Evolutionary conservation across 2,888 invertebrate genomes (phyloP).

Genomic region (Reticulitermes lucifugus): DNA sequence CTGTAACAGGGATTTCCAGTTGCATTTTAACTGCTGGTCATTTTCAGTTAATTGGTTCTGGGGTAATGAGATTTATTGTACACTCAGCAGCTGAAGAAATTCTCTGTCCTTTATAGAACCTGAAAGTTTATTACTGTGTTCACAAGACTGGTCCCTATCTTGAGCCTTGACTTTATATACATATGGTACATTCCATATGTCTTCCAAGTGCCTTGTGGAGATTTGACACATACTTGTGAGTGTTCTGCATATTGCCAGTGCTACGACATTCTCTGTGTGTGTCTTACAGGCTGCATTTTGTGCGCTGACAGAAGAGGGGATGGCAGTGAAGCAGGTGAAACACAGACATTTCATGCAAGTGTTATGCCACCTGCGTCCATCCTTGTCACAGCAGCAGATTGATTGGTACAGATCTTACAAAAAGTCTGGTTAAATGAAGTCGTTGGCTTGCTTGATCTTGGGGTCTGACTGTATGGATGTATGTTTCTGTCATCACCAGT

Average conservation of each 20-base stretch:
- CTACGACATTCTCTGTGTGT: background rate
- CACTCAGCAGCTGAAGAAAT: background rate
- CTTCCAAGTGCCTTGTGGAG: background rate
- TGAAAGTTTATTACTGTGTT: too few relatives aligned
- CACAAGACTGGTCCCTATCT: background rate
- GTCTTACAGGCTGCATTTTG: conserved; percentile 67
- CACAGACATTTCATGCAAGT: conserved; percentile 62
- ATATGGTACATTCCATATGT: background rate
- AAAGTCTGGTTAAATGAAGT: conserved; percentile 44
- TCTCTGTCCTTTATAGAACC: too few relatives aligned
- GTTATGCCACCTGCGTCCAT: conserved; percentile 62
- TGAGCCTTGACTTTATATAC: background rate
- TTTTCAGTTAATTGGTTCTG: too few relatives aligned
- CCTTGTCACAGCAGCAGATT: conserved; percentile 62
- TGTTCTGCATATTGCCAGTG: too few relatives aligned
- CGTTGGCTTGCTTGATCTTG: too few relatives aligned
- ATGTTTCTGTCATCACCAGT: too few relatives aligned
- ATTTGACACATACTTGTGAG: too few relatives aligned
- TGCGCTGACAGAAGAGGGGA: conserved; percentile 68
- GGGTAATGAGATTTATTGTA: background rate
- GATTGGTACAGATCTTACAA: conserved; percentile 58
- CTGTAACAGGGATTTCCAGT: too few relatives aligned
- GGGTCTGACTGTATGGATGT: too few relatives aligned
- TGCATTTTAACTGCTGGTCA: too few relatives aligned
- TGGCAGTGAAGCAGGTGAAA: conserved; percentile 59